A percentile compares a stretch with the other conserved stretches of the same genome.
phyloP scores from a whole-genome alignment of 1,140 invertebrate species.

The Lycorma delicatula region DNA sequence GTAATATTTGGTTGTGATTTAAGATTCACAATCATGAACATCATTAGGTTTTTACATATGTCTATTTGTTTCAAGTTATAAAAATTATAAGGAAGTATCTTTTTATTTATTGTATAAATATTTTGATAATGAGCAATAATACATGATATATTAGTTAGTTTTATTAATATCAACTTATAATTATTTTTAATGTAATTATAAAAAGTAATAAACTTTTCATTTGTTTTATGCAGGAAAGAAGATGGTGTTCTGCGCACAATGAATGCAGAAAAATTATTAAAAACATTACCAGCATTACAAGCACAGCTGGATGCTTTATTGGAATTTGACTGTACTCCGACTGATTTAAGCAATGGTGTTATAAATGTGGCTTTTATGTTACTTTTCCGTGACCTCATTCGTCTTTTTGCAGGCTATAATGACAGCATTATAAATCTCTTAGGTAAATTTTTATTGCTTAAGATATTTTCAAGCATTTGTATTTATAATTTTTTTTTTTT shows the following conservation, averaged over 20 bases:
- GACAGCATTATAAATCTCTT: constrained; percentile 99
- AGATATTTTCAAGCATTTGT: no score
- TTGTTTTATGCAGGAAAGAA: constrained; percentile 62
- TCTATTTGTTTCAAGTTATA: no score
- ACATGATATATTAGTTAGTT: neutral
- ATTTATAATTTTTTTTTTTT: no score
- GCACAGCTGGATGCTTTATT: constrained; percentile 89
- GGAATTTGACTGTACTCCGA: constrained; percentile 95
- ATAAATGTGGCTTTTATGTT: constrained; percentile 99
- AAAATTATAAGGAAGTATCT: no score
- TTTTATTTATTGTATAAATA: no score
- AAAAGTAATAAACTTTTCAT: neutral
- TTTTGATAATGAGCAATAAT: neutral
- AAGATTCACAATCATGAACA: no score
- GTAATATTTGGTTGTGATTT: no score
- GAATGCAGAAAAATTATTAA: constrained; percentile 94
- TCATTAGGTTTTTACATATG: no score
- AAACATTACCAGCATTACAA: constrained; percentile 93
- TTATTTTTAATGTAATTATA: no score
- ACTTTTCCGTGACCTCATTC: constrained; percentile 95
- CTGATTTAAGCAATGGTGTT: constrained; percentile 95
- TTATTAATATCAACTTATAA: neutral
- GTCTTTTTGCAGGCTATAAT: constrained; percentile 98
- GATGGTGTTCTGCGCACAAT: constrained; percentile 94
- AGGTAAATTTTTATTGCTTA: no score